Evolutionary conservation across 92 coral and sea anemone genomes (phyloP).

Genomic region (Epizoanthus fatuus): DNA sequence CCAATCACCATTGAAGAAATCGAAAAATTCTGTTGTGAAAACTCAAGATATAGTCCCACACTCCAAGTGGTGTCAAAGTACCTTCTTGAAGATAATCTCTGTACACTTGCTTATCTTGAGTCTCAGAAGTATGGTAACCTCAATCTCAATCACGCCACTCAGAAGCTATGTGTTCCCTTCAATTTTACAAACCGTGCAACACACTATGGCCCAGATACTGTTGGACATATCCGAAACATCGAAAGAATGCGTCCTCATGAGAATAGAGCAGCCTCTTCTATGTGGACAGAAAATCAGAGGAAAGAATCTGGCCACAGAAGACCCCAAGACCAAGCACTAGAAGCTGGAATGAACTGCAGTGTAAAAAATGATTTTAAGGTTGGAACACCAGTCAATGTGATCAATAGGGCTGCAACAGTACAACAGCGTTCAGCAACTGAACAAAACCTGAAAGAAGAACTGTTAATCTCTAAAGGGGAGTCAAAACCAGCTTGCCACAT

Average conservation of each 20-base stretch:
- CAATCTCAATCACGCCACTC: constrained; percentile 3
- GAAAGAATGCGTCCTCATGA: constrained; percentile 15
- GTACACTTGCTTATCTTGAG: constrained; percentile 6
- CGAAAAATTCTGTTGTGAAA: background rate
- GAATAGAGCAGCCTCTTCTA: background rate
- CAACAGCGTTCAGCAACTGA: background rate
- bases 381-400: constrained; percentile 24
- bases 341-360: constrained; percentile 14
- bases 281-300: too few relatives aligned
- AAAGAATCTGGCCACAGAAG: too few relatives aligned
- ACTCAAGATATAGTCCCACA: background rate
- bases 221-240: background rate
- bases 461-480: background rate
- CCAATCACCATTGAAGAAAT: background rate
- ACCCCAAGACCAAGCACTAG: constrained; percentile 37
- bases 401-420: constrained; percentile 17
- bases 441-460: background rate
- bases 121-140: constrained; percentile 22
- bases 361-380: constrained; percentile 30
- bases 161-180: background rate
- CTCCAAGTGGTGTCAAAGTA: background rate
- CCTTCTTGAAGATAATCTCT: constrained; percentile 6
- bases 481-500: too few relatives aligned
- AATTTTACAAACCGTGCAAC: background rate
- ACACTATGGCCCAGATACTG: constrained; percentile 11